Evolutionary conservation across 2,888 invertebrate genomes (phyloP), one percentile per base, ranked within the genome.

Genomic region (Orgyia antiqua): DNA sequence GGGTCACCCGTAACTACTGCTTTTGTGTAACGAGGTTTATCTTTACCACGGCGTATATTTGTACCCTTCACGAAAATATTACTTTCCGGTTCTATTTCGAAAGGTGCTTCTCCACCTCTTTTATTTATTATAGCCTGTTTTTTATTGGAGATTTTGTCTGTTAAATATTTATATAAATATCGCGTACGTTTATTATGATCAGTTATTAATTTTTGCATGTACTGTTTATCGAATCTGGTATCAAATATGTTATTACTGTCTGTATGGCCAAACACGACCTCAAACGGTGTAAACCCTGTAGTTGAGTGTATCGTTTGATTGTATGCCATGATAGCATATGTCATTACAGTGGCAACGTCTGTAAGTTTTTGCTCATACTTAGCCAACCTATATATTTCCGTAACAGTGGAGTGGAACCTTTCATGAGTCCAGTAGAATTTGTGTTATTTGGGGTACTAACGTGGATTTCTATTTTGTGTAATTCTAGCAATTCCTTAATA

Each of bases 341-440:
- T 51, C 54, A 57, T 59, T 1, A 51, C 43, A 0, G 39, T 29
- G 15, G 42, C n/a, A n/a, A n/a, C n/a, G n/a, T n/a, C n/a, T n/a
- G n/a, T n/a, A n/a, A n/a, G n/a, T n/a, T n/a, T n/a, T 21, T 56
- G n/a, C 9, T 20, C 20, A 20, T 20, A 20, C 9, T 20, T 20
- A 2, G 20, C 32, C n/a, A 37, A 11, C 13, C 31, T 31, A 15
- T 35, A 31, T 7, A 28, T 28, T 20, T 35, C 27, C 6, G 24
- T 13, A 12, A 31, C 28, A 4, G 35, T 31, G 7, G 26, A 27
- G 19, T 27, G 25, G 6, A 24, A 29, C 11, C 23, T 15, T 23
- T 29, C n/a, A 29, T 17, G 10, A 29, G 4, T 13, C 13, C 34
- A 29, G 30, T 34, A 1, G 30, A 34, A 6, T 20, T 35, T 5